Percentiles rank a stretch among this genome's conserved stretches.
These are phyloP conservation scores for Circaetus cinerascens DNA, from an alignment of 2,113 vertebrate species.

Conservation along the genomic window DNA sequence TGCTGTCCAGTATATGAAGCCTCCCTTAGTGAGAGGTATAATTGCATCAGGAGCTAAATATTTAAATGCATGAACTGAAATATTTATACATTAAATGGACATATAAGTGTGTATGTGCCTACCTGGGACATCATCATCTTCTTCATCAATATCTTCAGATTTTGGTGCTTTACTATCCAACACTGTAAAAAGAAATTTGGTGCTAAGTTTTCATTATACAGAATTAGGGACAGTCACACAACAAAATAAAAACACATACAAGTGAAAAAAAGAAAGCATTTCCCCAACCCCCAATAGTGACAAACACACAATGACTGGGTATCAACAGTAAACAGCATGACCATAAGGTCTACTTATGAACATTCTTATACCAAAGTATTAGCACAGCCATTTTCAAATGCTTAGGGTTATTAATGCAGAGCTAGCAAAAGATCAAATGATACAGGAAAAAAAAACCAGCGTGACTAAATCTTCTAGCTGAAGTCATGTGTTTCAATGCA, in stretches of 20 bases:
- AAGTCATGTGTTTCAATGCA: not conserved
- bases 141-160: constrained; percentile 95
- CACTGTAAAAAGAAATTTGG: constrained; percentile 62
- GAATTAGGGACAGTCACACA: not conserved
- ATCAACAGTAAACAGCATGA: not conserved
- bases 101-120: not conserved
- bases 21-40: not conserved
- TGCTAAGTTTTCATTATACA: not conserved
- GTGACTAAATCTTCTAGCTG: not conserved
- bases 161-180: constrained; percentile 95
- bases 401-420: not conserved
- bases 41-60: not conserved
- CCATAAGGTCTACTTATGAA: not conserved
- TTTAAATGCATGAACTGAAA: not conserved
- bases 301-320: not conserved
- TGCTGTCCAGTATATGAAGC: not conserved
- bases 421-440: not conserved
- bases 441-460: not conserved
- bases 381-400: not conserved
- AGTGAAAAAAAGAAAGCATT: not conserved
- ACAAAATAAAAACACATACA: not conserved
- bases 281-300: fast-evolving
- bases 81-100: not conserved
- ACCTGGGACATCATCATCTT: constrained; percentile 98
- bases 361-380: not conserved